Evolutionary conservation across 1,140 invertebrate genomes (phyloP).

Genomic region (Teleogryllus occipitalis): DNA sequence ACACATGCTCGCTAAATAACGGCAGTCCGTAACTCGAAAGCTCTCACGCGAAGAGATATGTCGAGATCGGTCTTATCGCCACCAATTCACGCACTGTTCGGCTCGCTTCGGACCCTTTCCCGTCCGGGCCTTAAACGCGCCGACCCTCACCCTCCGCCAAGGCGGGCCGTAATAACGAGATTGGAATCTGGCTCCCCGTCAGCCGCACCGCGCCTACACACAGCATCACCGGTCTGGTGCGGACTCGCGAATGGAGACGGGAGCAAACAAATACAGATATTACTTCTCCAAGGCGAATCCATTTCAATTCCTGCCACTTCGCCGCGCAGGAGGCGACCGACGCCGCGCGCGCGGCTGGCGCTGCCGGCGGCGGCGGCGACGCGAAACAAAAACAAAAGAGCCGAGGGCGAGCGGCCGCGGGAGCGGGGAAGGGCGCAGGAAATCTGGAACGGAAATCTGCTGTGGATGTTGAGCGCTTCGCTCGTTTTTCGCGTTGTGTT

Average conservation of each 20-base stretch:
- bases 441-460: not conserved
- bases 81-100: not conserved
- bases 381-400: not conserved
- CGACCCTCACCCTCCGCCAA: not conserved
- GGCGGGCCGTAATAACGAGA: not conserved
- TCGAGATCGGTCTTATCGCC: not conserved
- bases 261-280: not conserved
- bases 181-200: not conserved
- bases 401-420: no score
- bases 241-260: not conserved
- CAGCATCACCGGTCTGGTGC: not conserved
- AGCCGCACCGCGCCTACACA: not conserved
- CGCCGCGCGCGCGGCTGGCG: not conserved
- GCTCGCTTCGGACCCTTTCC: not conserved
- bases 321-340: not conserved
- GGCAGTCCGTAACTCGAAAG: not conserved
- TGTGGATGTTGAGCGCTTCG: no score
- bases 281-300: not conserved
- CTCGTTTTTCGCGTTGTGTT: no score
- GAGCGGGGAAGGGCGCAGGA: not conserved
- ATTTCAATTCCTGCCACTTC: not conserved
- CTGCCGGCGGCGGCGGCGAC: not conserved
- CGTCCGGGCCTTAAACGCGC: not conserved
- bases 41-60: not conserved
- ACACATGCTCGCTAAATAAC: not conserved